Percentiles rank a stretch among this genome's conserved stretches.
Evolutionary conservation across 1,140 invertebrate species (phyloP).

Genomic region (Anthonomus grandis): DNA sequence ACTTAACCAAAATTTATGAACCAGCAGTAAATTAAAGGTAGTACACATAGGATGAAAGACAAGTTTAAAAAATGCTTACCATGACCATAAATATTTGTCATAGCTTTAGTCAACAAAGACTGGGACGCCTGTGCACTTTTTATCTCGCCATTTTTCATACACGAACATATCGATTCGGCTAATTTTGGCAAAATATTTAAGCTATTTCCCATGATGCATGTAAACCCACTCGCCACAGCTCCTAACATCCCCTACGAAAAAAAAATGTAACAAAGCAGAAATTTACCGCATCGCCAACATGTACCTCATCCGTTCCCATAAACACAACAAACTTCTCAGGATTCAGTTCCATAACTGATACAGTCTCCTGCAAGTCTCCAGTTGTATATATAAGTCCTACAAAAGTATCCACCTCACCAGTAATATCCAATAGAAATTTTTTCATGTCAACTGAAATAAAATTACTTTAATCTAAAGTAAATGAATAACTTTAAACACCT

Average conservation of each 20-base stretch:
- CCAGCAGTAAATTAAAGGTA: no score
- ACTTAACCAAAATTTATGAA: no score
- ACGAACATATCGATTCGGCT: slow-evolving; percentile 37
- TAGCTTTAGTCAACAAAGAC: slow-evolving; percentile 33
- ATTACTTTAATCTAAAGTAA: neutral
- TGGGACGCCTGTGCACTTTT: slow-evolving; percentile 38
- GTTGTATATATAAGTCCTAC: slow-evolving; percentile 41
- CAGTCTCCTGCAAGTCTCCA: slow-evolving; percentile 38
- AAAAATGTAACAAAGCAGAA: neutral
- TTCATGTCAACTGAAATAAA: slow-evolving; percentile 36
- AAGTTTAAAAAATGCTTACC: slow-evolving; percentile 27
- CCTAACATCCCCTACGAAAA: slow-evolving; percentile 37
- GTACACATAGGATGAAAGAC: no score
- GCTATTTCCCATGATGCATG: slow-evolving; percentile 38
- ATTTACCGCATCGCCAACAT: neutral
- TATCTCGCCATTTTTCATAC: slow-evolving; percentile 37
- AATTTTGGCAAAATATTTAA: slow-evolving; percentile 41
- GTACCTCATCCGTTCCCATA: slow-evolving; percentile 43
- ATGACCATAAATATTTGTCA: slow-evolving; percentile 35
- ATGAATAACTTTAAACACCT: neutral
- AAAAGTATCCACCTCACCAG: slow-evolving; percentile 42
- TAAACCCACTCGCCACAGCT: slow-evolving; percentile 40
- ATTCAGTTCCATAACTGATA: slow-evolving; percentile 37
- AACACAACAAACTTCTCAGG: slow-evolving; percentile 41
- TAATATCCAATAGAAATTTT: slow-evolving; percentile 40